Evolutionary conservation across 2,113 vertebrate genomes (phyloP), one percentile per base, ranked within the genome.

Genomic region (Sturnus vulgaris): DNA sequence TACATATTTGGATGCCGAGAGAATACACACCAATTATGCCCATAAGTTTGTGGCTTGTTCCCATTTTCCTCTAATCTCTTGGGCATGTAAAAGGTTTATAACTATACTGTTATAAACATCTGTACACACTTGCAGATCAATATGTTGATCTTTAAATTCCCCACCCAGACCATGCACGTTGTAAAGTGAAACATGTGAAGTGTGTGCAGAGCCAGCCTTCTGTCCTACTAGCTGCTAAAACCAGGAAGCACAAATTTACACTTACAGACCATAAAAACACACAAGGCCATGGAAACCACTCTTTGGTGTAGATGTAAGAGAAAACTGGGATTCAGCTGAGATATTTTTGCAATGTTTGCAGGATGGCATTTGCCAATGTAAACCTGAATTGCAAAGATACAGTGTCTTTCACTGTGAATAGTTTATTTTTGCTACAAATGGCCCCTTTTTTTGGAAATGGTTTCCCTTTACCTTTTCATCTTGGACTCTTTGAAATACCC

Each of bases 371-470:
- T 90, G 92, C 94, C 95, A 96, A 6, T 7, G 25, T 93, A 94
- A 97, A 94, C 85, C 31, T 53, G 60, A 60, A 61, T 88, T 68
- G 79, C 47, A 90, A 92, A 83, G 39, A 75, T n/a, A 47, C 1
- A 2, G 56, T 75, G 64, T 52, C 25, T 25, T 73, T 78, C 61
- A 60, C 76, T 37, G 17, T 27, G 59, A 92, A 90, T 24, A 15
- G n/a, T 60, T 94, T 88, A 55, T 94, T 76, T 92, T 83, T 71
- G 60, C 77, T 81, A 31, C 81, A 95, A 97, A 97, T 66, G 82
- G n/a, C 20, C 30, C 25, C 56, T 73, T 94, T 88, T 82, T 59
- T 92, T 92, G 44, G 69, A 94, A 82, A 78, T 11, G 11, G 16
- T 64, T 57, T 95, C 35, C 75, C 64, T 81, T 91, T 52, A 73